Conservation (phyloP, 1,140 invertebrate genomes). For the Platyscapa corneri region DNA sequence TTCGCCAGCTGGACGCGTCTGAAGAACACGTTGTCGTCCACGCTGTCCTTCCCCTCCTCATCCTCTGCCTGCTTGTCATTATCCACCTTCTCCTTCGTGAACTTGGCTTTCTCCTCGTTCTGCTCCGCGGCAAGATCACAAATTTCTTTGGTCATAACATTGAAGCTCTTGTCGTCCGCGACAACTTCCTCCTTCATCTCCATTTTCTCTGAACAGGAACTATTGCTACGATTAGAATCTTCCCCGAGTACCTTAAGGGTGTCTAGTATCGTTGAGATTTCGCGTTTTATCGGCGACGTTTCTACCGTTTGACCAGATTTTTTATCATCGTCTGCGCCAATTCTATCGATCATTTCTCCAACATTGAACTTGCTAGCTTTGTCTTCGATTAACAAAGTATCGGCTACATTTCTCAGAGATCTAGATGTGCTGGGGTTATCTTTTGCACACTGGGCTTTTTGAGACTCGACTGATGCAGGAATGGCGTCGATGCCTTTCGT, state of each 20-base stretch:
- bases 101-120: background rate
- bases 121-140: background rate
- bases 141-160: slow-evolving; percentile 51
- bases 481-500: slow-evolving; percentile 45
- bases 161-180: slow-evolving; percentile 12
- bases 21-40: slow-evolving; percentile 41
- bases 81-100: background rate
- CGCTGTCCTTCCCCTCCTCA: slow-evolving; percentile 16
- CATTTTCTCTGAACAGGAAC: slow-evolving; percentile 16
- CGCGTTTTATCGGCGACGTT: slow-evolving; percentile 28
- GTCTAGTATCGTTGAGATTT: slow-evolving; percentile 42
- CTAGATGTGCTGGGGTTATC: no score
- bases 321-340: background rate
- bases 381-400: background rate
- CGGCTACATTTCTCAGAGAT: background rate
- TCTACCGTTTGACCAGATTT: background rate
- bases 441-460: background rate
- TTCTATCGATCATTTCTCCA: slow-evolving; percentile 7
- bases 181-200: background rate
- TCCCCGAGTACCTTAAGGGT: slow-evolving; percentile 31
- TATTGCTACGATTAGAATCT: slow-evolving; percentile 9
- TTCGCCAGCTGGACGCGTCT: slow-evolving; percentile 12
- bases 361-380: background rate
- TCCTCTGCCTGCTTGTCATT: background rate
- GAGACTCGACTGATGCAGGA: background rate